These are phyloP conservation scores for Zoanthus sansibaricus DNA, from an alignment of 92 coral and sea anemone species.

Conservation along the genomic window DNA sequence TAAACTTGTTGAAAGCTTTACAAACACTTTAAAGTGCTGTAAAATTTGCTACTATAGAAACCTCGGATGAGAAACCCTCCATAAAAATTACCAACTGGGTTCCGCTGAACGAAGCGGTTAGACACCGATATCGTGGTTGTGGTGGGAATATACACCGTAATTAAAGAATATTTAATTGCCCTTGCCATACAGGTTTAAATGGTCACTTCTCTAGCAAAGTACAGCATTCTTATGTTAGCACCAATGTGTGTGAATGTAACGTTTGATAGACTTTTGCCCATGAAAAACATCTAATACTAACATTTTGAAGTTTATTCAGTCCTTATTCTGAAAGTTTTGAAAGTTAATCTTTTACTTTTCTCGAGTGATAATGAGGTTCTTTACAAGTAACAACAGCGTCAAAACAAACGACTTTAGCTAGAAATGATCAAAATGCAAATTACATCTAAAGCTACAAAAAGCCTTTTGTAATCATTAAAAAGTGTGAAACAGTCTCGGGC, in stretches of 20 bases:
- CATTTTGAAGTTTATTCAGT: background rate
- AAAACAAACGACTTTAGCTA: constrained; percentile 6
- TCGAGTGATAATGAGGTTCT: background rate
- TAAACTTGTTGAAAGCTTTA: background rate
- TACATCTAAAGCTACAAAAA: constrained; percentile 17
- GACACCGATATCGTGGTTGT: background rate
- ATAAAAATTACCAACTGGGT: background rate
- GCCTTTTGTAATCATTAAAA: constrained; percentile 27
- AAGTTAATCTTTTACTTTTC: background rate
- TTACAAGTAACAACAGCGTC: constrained; percentile 7
- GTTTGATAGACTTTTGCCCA: background rate
- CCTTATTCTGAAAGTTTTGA: background rate
- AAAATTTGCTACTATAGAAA: background rate
- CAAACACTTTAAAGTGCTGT: background rate
- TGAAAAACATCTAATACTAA: background rate
- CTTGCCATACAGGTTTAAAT: background rate
- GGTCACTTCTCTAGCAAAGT: background rate
- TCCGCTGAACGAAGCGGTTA: background rate
- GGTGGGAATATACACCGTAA: background rate
- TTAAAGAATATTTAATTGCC: constrained; percentile 19
- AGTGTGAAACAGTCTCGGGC: constrained; percentile 50
- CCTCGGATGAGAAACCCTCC: background rate
- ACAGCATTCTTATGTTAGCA: background rate
- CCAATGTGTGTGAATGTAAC: background rate
- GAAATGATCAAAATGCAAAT: constrained; percentile 27